Percentiles rank a stretch among this genome's conserved stretches.
These are phyloP conservation scores for Zootermopsis nevadensis DNA, from an alignment of 2,888 invertebrate genomes.

Conservation along the genomic window DNA sequence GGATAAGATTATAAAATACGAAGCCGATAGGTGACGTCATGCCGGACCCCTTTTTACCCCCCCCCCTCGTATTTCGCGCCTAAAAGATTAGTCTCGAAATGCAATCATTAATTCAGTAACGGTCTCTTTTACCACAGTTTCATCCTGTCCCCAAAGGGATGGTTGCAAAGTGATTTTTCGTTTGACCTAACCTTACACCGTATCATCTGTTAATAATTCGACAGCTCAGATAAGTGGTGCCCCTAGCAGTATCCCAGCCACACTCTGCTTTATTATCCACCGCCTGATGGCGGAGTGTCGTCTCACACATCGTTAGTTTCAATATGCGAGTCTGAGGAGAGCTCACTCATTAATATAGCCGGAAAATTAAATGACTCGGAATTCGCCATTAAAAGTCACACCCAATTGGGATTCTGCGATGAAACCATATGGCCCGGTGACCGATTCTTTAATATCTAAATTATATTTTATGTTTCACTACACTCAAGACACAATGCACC, in stretches of 20 bases:
- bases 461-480: too few relatives aligned
- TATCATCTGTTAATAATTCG: conserved; percentile 27
- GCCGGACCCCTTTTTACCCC: background rate
- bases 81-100: conserved; percentile 30
- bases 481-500: too few relatives aligned
- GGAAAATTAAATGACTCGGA: conserved; percentile 17
- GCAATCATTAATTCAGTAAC: conserved; percentile 32
- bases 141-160: background rate
- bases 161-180: conserved; percentile 27
- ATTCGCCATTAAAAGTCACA: background rate
- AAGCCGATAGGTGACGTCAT: conserved; percentile 45
- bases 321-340: too few relatives aligned
- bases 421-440: too few relatives aligned
- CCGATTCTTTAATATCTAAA: too few relatives aligned
- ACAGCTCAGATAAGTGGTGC: background rate
- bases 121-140: conserved; percentile 11
- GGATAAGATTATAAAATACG: conserved; percentile 47
- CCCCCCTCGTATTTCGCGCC: conserved; percentile 7
- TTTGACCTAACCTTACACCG: conserved; percentile 25
- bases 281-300: background rate
- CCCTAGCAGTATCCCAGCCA: background rate
- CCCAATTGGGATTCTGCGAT: background rate
- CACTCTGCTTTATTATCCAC: background rate
- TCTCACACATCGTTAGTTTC: background rate
- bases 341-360: background rate